phyloP scores from a whole-genome alignment of 64 coral and sea anemone species.

The Montipora efflorescens region DNA sequence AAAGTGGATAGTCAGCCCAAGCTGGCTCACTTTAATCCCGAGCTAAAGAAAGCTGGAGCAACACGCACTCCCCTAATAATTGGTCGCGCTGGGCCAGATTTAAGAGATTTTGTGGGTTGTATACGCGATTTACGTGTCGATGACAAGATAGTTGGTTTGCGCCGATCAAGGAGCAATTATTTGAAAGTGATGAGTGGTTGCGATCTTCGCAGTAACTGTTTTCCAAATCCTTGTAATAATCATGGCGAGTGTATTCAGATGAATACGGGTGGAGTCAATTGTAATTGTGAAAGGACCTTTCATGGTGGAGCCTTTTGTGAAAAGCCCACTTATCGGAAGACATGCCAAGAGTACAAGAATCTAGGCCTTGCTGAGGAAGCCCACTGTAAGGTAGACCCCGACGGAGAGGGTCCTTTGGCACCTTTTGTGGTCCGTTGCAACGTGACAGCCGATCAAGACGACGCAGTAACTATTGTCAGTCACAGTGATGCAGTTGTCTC shows the following conservation, averaged over 20 bases:
- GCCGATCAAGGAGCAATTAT: no score
- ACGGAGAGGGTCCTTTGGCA: background rate
- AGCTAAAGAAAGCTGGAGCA: background rate
- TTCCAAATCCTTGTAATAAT: conserved; percentile 38
- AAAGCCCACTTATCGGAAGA: conserved; percentile 10
- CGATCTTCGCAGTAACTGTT: conserved; percentile 9
- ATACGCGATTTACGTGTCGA: conserved; percentile 45
- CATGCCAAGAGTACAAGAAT: conserved; percentile 62
- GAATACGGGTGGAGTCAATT: background rate
- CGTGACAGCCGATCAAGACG: background rate
- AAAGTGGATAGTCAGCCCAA: background rate
- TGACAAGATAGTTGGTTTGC: background rate
- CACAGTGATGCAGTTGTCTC: conserved; percentile 3
- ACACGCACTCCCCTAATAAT: background rate
- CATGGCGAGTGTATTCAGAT: background rate
- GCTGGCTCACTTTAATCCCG: background rate
- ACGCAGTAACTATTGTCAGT: conserved; percentile 17
- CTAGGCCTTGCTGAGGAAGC: conserved; percentile 39
- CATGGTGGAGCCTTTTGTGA: conserved; percentile 45
- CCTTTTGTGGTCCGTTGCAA: conserved; percentile 46
- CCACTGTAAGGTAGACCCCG: conserved; percentile 36
- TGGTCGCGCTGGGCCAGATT: background rate
- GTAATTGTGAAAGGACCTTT: conserved; percentile 31
- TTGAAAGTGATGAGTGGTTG: background rate
- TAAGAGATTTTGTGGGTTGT: conserved; percentile 27